Evolutionary conservation across 1,140 invertebrate species (phyloP).

Genomic region (Drosophila murphyi): DNA sequence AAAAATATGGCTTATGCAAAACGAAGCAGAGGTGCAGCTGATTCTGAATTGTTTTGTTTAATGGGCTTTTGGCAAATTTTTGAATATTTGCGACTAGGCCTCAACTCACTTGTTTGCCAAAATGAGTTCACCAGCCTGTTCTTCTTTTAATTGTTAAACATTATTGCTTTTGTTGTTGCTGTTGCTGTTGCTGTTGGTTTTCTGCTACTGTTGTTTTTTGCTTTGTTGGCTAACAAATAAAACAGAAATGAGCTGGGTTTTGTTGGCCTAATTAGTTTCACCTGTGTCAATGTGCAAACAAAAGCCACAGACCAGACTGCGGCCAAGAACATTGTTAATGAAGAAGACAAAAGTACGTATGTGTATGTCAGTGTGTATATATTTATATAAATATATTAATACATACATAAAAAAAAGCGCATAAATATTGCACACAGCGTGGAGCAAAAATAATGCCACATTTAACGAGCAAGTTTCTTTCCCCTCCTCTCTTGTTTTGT

Average conservation of each 20-base stretch:
- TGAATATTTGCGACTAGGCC: constrained; percentile 24
- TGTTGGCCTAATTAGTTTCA: constrained; percentile 82
- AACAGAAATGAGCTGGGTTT: constrained; percentile 81
- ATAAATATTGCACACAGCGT: constrained; percentile 29
- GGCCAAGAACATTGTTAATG: constrained; percentile 48
- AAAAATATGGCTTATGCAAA: constrained; percentile 50
- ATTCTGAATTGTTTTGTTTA: constrained; percentile 29
- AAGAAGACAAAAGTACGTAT: constrained; percentile 40
- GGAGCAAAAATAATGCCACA: not conserved
- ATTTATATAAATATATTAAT: not conserved
- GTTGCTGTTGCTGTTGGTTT: constrained; percentile 11
- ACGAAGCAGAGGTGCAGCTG: constrained; percentile 58
- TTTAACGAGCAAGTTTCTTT: constrained; percentile 4
- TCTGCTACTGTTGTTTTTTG: constrained; percentile 42
- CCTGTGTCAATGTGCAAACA: constrained; percentile 82
- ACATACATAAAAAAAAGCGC: constrained; percentile 12
- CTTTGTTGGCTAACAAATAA: constrained; percentile 79
- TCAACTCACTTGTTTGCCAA: constrained; percentile 46
- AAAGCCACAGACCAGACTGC: constrained; percentile 31
- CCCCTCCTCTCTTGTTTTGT: not conserved
- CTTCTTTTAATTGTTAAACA: constrained; percentile 72
- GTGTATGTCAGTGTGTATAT: constrained; percentile 4
- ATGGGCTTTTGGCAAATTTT: constrained; percentile 48
- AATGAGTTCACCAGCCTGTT: constrained; percentile 73
- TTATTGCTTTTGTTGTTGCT: constrained; percentile 46